phyloP scores from a whole-genome alignment of 2,888 invertebrate genomes.

The Drepana falcataria region DNA sequence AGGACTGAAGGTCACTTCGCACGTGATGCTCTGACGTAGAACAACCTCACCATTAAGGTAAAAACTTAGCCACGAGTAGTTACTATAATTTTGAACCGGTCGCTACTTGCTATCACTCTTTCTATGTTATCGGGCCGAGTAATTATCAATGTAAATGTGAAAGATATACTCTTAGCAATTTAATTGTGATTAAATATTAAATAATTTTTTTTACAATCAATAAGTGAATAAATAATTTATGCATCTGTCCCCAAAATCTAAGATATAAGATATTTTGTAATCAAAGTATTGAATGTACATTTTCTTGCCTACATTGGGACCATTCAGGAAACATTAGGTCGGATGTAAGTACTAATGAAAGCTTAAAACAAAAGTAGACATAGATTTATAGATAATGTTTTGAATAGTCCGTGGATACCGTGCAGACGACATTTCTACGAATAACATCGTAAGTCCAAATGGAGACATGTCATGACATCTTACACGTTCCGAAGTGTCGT shows the following conservation, averaged over 20 bases:
- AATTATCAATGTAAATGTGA: not conserved
- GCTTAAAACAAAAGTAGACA: too few species aligned
- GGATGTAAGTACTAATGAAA: too few species aligned
- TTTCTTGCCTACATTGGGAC: too few species aligned
- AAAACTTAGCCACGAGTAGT: slow-evolving; percentile 6
- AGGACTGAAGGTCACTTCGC: slow-evolving; percentile 40
- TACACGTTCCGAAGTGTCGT: not conserved
- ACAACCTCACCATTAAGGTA: slow-evolving; percentile 30
- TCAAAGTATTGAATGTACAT: too few species aligned
- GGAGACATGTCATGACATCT: not conserved
- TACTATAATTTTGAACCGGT: not conserved
- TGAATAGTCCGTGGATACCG: not conserved
- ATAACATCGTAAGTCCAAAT: slow-evolving; percentile 1
- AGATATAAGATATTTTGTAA: too few species aligned
- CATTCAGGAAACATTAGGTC: too few species aligned
- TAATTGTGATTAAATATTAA: too few species aligned
- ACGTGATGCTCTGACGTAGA: slow-evolving; percentile 53
- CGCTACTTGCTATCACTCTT: not conserved
- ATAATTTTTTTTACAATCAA: too few species aligned
- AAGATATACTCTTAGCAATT: too few species aligned
- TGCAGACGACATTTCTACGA: not conserved
- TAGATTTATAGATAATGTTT: not conserved
- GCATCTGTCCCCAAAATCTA: too few species aligned
- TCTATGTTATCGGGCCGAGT: not conserved
- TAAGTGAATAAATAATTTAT: too few species aligned